Percentiles rank a stretch among this genome's conserved stretches.
These are phyloP conservation scores for Psophia crepitans DNA, from an alignment of 2,113 vertebrate genomes.

Conservation along the genomic window DNA sequence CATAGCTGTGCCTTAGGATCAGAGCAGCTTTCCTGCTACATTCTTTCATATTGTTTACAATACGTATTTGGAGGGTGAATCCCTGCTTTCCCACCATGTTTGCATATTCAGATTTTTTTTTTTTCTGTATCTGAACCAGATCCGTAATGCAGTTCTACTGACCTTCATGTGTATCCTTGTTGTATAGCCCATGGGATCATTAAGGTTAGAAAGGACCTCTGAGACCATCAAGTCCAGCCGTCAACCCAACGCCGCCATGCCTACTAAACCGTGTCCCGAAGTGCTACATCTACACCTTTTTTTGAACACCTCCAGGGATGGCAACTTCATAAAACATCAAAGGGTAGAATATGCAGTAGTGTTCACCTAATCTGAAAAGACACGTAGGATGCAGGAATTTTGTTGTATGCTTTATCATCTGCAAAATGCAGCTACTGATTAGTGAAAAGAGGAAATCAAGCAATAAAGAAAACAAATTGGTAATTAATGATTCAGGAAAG, in stretches of 20 bases:
- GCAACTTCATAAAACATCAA: neutral
- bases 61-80: accelerated
- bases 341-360: neutral
- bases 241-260: too few relatives aligned
- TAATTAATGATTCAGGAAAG: neutral
- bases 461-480: neutral
- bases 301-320: too few relatives aligned
- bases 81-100: neutral
- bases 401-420: neutral
- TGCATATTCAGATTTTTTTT: neutral
- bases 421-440: neutral
- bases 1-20: neutral
- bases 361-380: neutral
- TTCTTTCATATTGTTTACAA: neutral
- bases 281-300: too few relatives aligned
- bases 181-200: neutral
- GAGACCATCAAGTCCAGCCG: too few relatives aligned
- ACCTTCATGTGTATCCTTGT: neutral
- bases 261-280: too few relatives aligned
- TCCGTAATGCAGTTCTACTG: neutral
- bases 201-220: too few relatives aligned
- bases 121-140: neutral
- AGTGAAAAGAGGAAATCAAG: neutral
- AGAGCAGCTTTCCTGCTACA: neutral
- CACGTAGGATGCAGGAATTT: neutral